Conservation (phyloP, 2,888 invertebrate species). For the Drosophila borborema region DNA sequence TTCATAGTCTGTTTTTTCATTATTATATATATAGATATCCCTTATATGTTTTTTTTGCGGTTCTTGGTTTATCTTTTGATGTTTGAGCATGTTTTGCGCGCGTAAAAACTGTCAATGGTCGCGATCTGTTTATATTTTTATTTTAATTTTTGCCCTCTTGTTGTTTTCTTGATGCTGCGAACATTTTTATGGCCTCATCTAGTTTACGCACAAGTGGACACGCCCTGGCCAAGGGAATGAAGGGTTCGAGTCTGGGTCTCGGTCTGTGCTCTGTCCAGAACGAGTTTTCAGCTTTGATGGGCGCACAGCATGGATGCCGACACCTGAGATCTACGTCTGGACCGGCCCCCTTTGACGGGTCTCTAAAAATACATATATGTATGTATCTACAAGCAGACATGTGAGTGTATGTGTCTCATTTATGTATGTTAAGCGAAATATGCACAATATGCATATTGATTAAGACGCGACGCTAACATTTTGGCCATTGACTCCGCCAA, state of each 20-base stretch:
- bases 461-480: constrained; percentile 7
- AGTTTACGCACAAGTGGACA: constrained; percentile 53
- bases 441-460: constrained; percentile 38
- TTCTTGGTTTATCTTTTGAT: constrained; percentile 41
- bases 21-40: no score
- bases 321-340: constrained; percentile 23
- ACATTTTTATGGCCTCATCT: constrained; percentile 70
- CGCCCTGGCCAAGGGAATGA: constrained; percentile 14
- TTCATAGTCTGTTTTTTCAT: neutral
- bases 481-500: constrained; percentile 46
- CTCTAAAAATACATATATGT: neutral
- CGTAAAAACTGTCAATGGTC: constrained; percentile 61
- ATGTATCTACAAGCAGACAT: neutral
- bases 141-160: constrained; percentile 17
- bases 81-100: constrained; percentile 39
- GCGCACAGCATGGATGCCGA: constrained; percentile 10
- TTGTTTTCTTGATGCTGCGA: constrained; percentile 1
- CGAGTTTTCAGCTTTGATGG: constrained; percentile 37
- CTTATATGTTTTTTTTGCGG: constrained; percentile 41
- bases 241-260: neutral
- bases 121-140: constrained; percentile 29
- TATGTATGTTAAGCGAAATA: constrained; percentile 24
- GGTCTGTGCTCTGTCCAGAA: constrained; percentile 13
- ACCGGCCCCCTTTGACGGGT: constrained; percentile 38
- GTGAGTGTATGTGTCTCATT: constrained; percentile 9